phyloP scores from a whole-genome alignment of 2,113 vertebrate species.

The Chionomys nivalis region DNA sequence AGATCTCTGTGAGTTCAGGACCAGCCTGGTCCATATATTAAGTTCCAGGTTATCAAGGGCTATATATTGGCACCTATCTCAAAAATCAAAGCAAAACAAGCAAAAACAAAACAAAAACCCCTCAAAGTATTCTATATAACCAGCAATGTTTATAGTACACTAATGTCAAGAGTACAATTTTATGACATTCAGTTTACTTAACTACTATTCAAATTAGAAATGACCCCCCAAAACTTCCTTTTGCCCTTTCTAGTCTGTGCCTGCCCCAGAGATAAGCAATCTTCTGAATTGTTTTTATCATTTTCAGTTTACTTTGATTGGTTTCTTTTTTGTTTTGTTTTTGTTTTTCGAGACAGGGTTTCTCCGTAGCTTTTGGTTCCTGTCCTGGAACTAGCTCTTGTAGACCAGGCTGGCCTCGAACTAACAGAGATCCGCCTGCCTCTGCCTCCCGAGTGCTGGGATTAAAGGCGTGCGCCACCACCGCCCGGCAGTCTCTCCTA shows the following conservation, averaged over 20 bases:
- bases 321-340: not conserved
- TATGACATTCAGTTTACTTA: not conserved
- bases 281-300: conserved; percentile 10
- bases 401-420: too few relatives aligned
- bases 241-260: not conserved
- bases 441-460: too few relatives aligned
- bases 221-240: not conserved
- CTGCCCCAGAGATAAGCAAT: not conserved
- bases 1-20: not conserved
- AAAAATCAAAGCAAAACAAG: not conserved
- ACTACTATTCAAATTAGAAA: not conserved
- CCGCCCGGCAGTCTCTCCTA: too few relatives aligned
- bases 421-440: too few relatives aligned
- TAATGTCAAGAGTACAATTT: not conserved
- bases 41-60: not conserved
- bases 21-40: not conserved
- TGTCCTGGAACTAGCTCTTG: too few relatives aligned
- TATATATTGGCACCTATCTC: not conserved
- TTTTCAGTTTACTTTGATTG: conserved; percentile 22
- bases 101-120: not conserved
- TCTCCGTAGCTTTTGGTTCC: too few relatives aligned
- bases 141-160: not conserved
- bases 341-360: too few relatives aligned
- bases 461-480: too few relatives aligned
- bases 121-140: not conserved